Conservation (phyloP, 2,797 vertebrate genomes). For the Hylomyscus alleni region DNA sequence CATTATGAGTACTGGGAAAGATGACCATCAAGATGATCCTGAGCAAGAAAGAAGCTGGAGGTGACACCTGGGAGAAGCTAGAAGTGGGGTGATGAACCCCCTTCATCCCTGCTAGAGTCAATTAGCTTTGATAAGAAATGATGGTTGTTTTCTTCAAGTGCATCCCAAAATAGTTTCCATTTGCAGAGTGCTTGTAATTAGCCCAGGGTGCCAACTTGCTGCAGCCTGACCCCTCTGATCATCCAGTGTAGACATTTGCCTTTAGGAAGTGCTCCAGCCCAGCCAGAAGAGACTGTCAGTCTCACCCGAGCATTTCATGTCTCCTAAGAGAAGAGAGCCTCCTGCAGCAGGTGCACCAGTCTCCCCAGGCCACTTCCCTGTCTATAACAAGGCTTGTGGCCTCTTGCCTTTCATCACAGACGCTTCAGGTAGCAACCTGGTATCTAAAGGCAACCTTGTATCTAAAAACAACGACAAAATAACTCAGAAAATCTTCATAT, state of each 20-base stretch:
- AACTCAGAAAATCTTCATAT: not conserved
- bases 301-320: not conserved
- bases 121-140: not conserved
- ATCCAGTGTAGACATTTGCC: not conserved
- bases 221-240: not conserved
- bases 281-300: not conserved
- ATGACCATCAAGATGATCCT: not conserved
- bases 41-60: not conserved
- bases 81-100: not conserved
- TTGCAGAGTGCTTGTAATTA: constrained; percentile 10
- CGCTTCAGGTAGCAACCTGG: not conserved
- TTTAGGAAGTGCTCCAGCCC: not conserved
- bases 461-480: not conserved
- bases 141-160: constrained; percentile 53
- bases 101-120: not conserved
- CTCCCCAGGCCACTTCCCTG: not conserved
- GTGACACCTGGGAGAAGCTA: not conserved
- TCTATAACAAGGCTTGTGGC: not conserved
- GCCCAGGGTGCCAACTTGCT: not conserved
- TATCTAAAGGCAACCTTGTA: not conserved
- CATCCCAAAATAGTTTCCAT: constrained; percentile 39
- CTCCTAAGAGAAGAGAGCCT: not conserved
- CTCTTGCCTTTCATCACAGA: not conserved
- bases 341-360: not conserved
- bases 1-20: not conserved